Base-by-base conservation (phyloP, 2,888 invertebrate genomes). In the Chesias legatella region DNA sequence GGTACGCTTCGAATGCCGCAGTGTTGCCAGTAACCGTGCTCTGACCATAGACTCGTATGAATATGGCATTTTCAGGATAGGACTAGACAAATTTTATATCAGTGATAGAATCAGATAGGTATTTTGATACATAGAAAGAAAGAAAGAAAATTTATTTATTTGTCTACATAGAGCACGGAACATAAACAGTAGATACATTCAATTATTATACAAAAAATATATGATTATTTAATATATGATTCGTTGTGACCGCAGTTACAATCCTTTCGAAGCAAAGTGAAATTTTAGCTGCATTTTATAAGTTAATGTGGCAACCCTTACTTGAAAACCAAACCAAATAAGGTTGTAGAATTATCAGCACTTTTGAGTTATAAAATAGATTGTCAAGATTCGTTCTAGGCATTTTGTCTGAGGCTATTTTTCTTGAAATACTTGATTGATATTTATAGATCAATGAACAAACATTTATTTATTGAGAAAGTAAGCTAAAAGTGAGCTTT, bases 331-430 rank as follows among this genome's bases (percentile, higher is more conserved):
- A 67, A 70, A 69, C 83, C 80, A 67, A 85, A 84, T 80, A 85
- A 75, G 85, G 84, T 65, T 51, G 60, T 67, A 52, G 61, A 62
- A 59, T 63, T 65, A 65, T 70, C 68, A 70, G 72, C 63, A 64
- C 64, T 67, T 66, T 63, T 63, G 64, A 58, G 68, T 73, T 77
- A 74, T 78, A 75, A 73, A 73, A 73, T 72, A 63, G 56, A 65
- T 67, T 62, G 69, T 70, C 64, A 58, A 57, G 75, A 74, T 79
- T 78, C 74, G 76, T 79, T 73, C 73, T 68, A 78, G 78, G 66
- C 73, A 79, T 81, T 79, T 80, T 63, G 63, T 68, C 67, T 73
- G 77, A 78, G 80, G 80, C 66, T 73, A 52, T 37, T 13, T 11
- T 21, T 26, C 21, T 34, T 20, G 28, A 33, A 34, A 40, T 40